Evolutionary conservation across 2,113 vertebrate species (phyloP), one percentile per base, ranked within the genome.

Genomic region (Callipepla californica): DNA sequence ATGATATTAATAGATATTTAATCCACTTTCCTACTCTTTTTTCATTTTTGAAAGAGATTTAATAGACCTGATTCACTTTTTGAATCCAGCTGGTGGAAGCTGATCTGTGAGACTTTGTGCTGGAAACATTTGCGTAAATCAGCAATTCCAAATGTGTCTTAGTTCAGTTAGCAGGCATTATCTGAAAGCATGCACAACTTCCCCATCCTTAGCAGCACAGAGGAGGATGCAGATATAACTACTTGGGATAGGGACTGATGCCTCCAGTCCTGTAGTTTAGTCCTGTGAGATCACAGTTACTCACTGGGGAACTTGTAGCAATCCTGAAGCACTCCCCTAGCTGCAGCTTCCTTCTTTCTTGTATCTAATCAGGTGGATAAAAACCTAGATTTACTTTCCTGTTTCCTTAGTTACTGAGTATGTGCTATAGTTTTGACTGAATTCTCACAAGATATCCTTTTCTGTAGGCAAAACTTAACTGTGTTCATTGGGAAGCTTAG

Each of bases 1-100:
- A 53, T 47, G 42, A 8, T 67, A 84, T 63, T 73, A 32, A 22
- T 26, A 84, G 28, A 21, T n/a, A 81, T 76, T 86, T 94, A 88
- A 80, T 51, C 7, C 26, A 69, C 32, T 58, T 53, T 85, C 38
- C 62, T 62, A 50, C 2, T 48, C 11, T 47, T 86, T 94, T 79
- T 34, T 20, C 30, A 36, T 9, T 65, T 34, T 62, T 69, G 28
- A 40, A 40, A 66, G 23, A 45, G 8, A 42, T 9, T 66, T 89
- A 48, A 66, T 48, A 44, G 40, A 9, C 21, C 82, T 73, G 40
- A 83, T 80, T 70, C 11, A 45, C 4, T 67, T 70, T 77, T 63
- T 62, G 1, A 83, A 80, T 94, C 93, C 47, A 67, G 6, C 12
- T 36, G 1, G 4, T 80, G 2, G 38, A 86, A 70, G 21, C 3